Base-by-base conservation (phyloP, 2,888 invertebrate species). In the Limnephilus lunatus region DNA sequence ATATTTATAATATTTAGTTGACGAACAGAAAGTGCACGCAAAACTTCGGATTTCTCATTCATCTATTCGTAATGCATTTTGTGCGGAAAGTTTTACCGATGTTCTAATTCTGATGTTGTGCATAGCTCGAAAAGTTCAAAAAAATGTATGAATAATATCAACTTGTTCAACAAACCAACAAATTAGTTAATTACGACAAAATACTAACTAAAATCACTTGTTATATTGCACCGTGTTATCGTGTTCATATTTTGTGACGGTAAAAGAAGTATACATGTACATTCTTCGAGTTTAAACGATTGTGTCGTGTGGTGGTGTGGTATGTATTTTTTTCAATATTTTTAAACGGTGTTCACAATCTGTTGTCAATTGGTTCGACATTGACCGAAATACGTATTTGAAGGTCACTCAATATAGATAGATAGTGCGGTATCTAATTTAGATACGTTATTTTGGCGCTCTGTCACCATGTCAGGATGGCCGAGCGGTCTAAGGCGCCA, bases 401-500 rank as follows among this genome's bases (percentile, higher is more conserved):
- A 68, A 25, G 68, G 25, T 68, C 25, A 15, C 15, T 15, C 44
- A 68, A 5, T 25, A 68, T 25, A 68, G 44, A 48, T 48, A 48
- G 25, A 68, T 68, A 68, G 68, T 2, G 48, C 19, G 31, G 4
- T 53, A 31, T 30, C 15, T n/a, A 30, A 53, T 87, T 31, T n/a
- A 53, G 25, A 68, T 68, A n/a, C 68, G 68, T 68, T 30, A 87
- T 53, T 81, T 90, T 31, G 90, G 14, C 90, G 48, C 25, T 35
- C 14, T 19, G 15, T 31, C 31, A 32, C 30, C 39, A 31, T 88
- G 97, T 97, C 97, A 97, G 97, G 96, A 97, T 97, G 97, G 97
- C 97, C 97, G 97, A 97, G 97, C 96, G 97, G 97, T 97, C 97
- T 97, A 98, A 97, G 97, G 97, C 97, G 97, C 97, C 92, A 92